Percentiles rank a stretch among this genome's conserved stretches.
phyloP scores from a whole-genome alignment of 1,140 invertebrate species.

The Drosophila eugracilis region DNA sequence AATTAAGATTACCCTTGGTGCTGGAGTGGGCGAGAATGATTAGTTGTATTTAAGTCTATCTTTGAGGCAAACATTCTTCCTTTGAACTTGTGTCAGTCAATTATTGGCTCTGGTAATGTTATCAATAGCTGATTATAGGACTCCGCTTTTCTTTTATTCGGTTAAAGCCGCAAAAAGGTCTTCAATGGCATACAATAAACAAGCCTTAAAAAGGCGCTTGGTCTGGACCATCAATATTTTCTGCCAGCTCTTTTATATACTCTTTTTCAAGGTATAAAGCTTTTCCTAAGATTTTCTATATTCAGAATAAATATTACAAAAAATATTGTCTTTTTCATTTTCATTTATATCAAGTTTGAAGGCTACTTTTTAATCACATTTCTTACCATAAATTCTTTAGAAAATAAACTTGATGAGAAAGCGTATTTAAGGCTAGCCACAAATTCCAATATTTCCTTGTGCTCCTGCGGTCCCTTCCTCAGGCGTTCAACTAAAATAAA shows the following conservation, averaged over 20 bases:
- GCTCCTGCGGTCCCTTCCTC: constrained; percentile 3
- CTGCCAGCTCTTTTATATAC: background rate
- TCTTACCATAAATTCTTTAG: background rate
- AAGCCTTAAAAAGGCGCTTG: constrained; percentile 1
- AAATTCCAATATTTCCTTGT: background rate
- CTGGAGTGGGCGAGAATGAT: constrained; percentile 4
- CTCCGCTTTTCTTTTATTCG: constrained; percentile 15
- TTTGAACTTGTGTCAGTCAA: constrained; percentile 55
- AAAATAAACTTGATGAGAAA: background rate
- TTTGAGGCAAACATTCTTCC: constrained; percentile 6
- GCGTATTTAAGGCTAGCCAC: constrained; percentile 3
- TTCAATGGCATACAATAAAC: constrained; percentile 43
- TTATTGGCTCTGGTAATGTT: constrained; percentile 50
- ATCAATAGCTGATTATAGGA: constrained; percentile 69
- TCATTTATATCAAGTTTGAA: too few relatives aligned
- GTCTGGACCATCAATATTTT: constrained; percentile 27
- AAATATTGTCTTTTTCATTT: too few relatives aligned
- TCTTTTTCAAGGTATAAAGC: background rate
- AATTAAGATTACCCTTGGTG: constrained; percentile 47
- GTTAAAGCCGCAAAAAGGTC: constrained; percentile 73
- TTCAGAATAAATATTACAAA: too few relatives aligned
- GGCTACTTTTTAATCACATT: too few relatives aligned
- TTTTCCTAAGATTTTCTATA: too few relatives aligned
- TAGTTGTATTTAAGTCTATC: constrained; percentile 8
- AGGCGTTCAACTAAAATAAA: constrained; percentile 73